phyloP scores from a whole-genome alignment of 2,797 vertebrate species.

The Pipistrellus pygmaeus region DNA sequence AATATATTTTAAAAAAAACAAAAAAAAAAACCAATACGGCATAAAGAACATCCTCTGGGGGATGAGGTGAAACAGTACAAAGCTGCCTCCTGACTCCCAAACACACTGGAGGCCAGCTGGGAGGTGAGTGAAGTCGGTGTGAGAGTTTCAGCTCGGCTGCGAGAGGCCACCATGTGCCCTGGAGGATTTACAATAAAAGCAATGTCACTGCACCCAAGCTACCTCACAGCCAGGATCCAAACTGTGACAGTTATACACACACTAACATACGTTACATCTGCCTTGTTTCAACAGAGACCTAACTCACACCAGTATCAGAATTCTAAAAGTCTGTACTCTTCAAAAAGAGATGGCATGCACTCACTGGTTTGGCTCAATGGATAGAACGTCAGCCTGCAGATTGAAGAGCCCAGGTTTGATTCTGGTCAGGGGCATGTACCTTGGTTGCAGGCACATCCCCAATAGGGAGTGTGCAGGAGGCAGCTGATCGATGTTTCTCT shows the following conservation, averaged over 20 bases:
- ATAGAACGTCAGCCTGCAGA: too few species aligned
- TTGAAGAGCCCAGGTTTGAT: too few species aligned
- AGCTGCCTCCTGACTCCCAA: background rate
- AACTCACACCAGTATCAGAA: background rate
- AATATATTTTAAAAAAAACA: too few species aligned
- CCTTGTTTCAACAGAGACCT: background rate
- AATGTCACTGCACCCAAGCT: background rate
- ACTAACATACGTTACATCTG: background rate
- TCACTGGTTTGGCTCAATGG: too few species aligned
- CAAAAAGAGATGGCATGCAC: background rate
- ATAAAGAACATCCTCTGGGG: background rate
- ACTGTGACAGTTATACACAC: background rate
- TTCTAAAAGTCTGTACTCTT: background rate
- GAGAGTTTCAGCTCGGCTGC: background rate
- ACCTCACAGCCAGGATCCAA: background rate
- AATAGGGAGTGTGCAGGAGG: too few species aligned
- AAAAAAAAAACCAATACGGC: too few species aligned
- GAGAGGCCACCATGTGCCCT: background rate
- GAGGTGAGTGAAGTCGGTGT: background rate
- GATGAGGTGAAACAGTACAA: constrained; percentile 1
- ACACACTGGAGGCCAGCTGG: background rate
- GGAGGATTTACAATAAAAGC: background rate
- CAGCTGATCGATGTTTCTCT: too few species aligned
- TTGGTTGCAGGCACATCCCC: too few species aligned
- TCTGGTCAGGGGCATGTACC: too few species aligned